Conservation (phyloP, 2,113 vertebrate species). For the Bettongia penicillata region DNA sequence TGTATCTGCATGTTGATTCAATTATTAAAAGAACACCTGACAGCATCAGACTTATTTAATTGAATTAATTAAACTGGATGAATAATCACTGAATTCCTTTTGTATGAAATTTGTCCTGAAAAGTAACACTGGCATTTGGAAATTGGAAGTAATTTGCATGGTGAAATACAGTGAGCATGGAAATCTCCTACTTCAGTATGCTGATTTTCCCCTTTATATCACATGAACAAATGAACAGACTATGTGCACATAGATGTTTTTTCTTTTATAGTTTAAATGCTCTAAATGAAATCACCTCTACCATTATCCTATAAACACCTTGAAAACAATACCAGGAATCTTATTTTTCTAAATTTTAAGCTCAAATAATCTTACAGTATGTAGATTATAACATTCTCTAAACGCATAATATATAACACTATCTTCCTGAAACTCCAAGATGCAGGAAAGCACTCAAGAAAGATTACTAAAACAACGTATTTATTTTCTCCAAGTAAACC, state of each 20-base stretch:
- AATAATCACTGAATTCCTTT: conserved; percentile 89
- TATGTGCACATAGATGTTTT: conserved; percentile 73
- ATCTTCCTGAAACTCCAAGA: conserved; percentile 41
- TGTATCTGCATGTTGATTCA: conserved; percentile 93
- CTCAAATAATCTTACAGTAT: conserved; percentile 67
- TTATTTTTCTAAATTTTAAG: conserved; percentile 62
- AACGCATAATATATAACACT: conserved; percentile 28
- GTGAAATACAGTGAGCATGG: conserved; percentile 81
- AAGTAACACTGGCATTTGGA: conserved; percentile 88
- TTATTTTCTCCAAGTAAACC: background rate
- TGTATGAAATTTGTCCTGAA: conserved; percentile 88
- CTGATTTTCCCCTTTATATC: conserved; percentile 69
- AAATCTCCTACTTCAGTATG: conserved; percentile 78
- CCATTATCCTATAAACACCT: conserved; percentile 72
- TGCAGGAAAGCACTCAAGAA: conserved; percentile 46
- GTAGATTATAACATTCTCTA: conserved; percentile 58
- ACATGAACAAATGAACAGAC: conserved; percentile 82
- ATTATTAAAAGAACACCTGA: conserved; percentile 95
- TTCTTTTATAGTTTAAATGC: conserved; percentile 69
- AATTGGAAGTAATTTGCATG: conserved; percentile 87
- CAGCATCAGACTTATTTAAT: conserved; percentile 92
- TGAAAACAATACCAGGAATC: conserved; percentile 68
- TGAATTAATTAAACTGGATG: conserved; percentile 94
- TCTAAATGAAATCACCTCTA: conserved; percentile 49
- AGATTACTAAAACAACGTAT: conserved; percentile 9